Percentiles rank a stretch among this genome's conserved stretches.
phyloP scores from a whole-genome alignment of 2,797 vertebrate genomes.

The Aulostomus chinensis region DNA sequence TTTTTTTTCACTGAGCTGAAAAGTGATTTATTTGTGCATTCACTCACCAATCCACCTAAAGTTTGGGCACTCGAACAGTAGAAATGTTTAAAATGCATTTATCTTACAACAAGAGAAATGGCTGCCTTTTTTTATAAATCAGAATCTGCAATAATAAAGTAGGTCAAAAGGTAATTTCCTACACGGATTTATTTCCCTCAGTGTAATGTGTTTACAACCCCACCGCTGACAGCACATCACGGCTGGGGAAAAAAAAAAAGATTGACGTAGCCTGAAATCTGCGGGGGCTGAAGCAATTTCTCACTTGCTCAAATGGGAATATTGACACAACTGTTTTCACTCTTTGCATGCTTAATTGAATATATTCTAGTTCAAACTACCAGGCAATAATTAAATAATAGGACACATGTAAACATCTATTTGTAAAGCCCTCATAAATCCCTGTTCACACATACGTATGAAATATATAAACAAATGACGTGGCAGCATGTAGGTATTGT shows the following conservation, averaged over 20 bases:
- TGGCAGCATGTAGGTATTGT: not conserved
- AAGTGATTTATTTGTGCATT: too few relatives aligned
- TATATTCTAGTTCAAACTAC: not conserved
- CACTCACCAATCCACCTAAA: too few relatives aligned
- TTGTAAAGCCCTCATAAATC: not conserved
- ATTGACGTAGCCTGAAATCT: conserved; percentile 28
- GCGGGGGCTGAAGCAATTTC: conserved; percentile 8
- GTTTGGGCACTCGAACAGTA: too few relatives aligned
- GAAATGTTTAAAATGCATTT: too few relatives aligned
- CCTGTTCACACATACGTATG: not conserved
- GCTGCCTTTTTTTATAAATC: too few relatives aligned
- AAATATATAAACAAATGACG: not conserved
- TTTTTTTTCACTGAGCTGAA: too few relatives aligned
- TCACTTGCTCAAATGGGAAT: conserved; percentile 16
- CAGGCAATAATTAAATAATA: not conserved
- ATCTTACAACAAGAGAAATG: too few relatives aligned
- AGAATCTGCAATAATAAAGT: not conserved
- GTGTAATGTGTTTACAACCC: conserved; percentile 13
- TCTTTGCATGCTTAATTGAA: conserved; percentile 18
- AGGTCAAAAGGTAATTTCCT: not conserved
- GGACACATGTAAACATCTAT: conserved; percentile 3
- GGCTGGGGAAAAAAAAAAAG: conserved; percentile 12
- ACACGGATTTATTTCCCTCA: not conserved
- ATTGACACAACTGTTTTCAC: conserved; percentile 6
- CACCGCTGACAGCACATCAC: not conserved